Base-by-base conservation (phyloP, 2,113 vertebrate genomes). In the Notiomystis cincta region DNA sequence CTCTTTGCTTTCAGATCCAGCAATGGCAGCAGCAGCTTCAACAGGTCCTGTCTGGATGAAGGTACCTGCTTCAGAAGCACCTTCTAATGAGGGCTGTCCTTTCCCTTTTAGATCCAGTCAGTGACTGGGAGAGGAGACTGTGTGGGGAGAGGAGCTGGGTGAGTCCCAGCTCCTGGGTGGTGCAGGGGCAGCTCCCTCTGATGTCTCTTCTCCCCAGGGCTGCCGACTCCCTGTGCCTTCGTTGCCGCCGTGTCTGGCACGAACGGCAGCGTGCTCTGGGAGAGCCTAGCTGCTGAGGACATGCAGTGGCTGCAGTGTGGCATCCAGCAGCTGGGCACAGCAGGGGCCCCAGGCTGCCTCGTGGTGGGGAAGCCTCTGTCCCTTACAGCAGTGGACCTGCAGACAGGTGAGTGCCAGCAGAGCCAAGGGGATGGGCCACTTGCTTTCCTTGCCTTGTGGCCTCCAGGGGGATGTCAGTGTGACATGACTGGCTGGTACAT, bases 231-330 rank as follows among this genome's bases (percentile, higher is more conserved):
- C 0, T 99, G 99, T 70, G 82, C 98, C 92, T 98, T 99, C 28
- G 0, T 99, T 18, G 44, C 97, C 6, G 99, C 98, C 0, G 96
- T 98, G 82, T 99, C 98, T 0, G 99, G 99, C 67, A 99, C 98
- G 3, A 97, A 98, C 0, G 99, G 99, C 67, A 88, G 90, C 8
- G 75, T 69, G 0, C 97, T 99, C 22, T 99, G 99, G 99, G 97
- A 98, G 84, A 93, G 42, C 47, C 98, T 98, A 1, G 95, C 98
- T 50, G 96, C 95, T 2, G 95, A 98, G 31, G 98, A 99, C 2
- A 64, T 98, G 20, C 96, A 97, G 73, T 98, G 99, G 92, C 96
- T 98, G 78, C 96, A 99, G 76, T 99, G 99, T 45, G 98, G 96
- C 10, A 40, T 98, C 51, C 64, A 93, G 5, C 95, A 96, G 58